A percentile compares a stretch with the other conserved stretches of the same genome.
Conservation (phyloP, 2,888 invertebrate species). For the Anaspis maculata region DNA sequence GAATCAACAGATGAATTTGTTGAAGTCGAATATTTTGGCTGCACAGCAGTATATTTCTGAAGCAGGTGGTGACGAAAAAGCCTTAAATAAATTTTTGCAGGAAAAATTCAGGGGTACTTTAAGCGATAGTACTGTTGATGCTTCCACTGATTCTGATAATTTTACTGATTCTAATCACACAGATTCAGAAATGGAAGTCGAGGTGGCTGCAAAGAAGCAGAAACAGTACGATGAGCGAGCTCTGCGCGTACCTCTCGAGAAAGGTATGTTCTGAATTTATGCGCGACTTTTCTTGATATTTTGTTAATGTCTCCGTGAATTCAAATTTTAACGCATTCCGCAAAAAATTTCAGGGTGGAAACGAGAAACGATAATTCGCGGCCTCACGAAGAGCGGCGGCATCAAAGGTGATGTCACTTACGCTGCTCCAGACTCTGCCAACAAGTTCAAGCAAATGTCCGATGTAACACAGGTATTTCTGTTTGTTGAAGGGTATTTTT, state of each 20-base stretch:
- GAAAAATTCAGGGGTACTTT: conserved; percentile 50
- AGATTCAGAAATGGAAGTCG: conserved; percentile 48
- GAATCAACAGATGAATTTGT: conserved; percentile 50
- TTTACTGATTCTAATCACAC: conserved; percentile 51
- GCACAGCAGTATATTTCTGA: conserved; percentile 54
- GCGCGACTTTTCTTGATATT: conserved; percentile 2
- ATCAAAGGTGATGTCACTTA: conserved; percentile 93
- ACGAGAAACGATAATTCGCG: conserved; percentile 83
- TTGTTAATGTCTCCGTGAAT: background rate
- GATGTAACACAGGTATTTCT: conserved; percentile 52
- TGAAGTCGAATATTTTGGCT: conserved; percentile 55
- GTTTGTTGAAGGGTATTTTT: conserved; percentile 22
- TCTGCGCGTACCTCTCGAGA: conserved; percentile 56
- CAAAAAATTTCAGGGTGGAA: conserved; percentile 80
- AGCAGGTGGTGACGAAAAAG: conserved; percentile 40
- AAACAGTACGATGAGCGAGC: conserved; percentile 51
- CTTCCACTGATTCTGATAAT: conserved; percentile 52
- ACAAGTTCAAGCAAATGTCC: conserved; percentile 55
- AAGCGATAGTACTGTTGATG: conserved; percentile 49
- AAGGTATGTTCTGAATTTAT: conserved; percentile 35
- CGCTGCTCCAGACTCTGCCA: conserved; percentile 55
- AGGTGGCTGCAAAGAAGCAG: conserved; percentile 39
- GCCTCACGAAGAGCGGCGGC: conserved; percentile 76
- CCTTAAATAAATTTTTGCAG: conserved; percentile 45
- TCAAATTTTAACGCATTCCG: too few species aligned